phyloP scores from a whole-genome alignment of 2,888 invertebrate genomes.

The Cerastis leucographa region DNA sequence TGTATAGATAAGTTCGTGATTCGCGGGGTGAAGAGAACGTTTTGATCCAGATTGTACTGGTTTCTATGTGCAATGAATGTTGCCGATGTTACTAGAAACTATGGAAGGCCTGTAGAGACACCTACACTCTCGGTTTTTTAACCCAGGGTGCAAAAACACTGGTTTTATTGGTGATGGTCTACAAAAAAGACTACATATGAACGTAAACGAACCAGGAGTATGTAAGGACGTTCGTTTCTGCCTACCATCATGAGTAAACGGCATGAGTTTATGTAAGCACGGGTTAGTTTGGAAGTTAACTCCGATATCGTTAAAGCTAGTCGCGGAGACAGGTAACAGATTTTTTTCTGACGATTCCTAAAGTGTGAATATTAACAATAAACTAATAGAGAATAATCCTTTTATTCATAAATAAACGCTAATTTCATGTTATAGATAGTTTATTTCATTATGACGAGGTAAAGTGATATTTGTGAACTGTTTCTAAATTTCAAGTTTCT shows the following conservation, averaged over 20 bases:
- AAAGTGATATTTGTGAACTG: conserved; percentile 13
- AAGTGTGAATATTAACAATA: background rate
- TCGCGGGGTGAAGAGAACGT: conserved; percentile 51
- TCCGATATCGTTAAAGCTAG: conserved; percentile 3
- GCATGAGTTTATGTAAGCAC: conserved; percentile 2
- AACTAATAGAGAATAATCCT: conserved; percentile 2
- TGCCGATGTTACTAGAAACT: background rate
- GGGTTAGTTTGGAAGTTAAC: background rate
- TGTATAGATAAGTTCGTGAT: conserved; percentile 45
- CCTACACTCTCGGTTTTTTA: background rate
- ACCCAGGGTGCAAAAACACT: background rate
- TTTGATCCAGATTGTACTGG: background rate
- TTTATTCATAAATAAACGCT: conserved; percentile 5
- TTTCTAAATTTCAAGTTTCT: conserved; percentile 7
- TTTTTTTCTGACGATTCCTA: conserved; percentile 5
- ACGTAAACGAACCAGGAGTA: background rate
- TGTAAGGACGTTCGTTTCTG: background rate
- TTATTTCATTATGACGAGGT: background rate
- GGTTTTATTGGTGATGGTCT: background rate
- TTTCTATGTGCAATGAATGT: background rate
- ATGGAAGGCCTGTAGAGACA: background rate
- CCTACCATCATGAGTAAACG: background rate
- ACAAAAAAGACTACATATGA: background rate
- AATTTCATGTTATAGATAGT: background rate
- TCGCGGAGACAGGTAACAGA: conserved; percentile 12